These are phyloP conservation scores for Diprion similis DNA, from an alignment of 1,140 invertebrate species.

Conservation along the genomic window DNA sequence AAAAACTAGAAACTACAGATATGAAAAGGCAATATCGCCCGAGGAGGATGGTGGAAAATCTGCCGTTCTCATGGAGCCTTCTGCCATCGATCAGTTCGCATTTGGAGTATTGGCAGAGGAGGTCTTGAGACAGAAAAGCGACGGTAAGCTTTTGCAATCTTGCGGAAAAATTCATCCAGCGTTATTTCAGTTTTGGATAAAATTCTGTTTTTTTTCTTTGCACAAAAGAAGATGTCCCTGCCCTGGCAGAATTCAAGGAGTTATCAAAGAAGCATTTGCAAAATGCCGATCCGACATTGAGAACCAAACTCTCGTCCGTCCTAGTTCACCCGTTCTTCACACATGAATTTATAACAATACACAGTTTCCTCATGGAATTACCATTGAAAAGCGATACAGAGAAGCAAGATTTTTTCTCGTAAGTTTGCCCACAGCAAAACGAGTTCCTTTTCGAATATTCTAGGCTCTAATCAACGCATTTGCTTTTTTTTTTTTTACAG, in stretches of 20 bases:
- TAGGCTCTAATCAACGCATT: conserved; percentile 2
- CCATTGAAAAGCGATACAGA: conserved; percentile 79
- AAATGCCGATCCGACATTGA: conserved; percentile 63
- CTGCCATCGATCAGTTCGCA: conserved; percentile 78
- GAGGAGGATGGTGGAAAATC: conserved; percentile 69
- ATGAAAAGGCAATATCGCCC: conserved; percentile 73
- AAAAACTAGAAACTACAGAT: conserved; percentile 72
- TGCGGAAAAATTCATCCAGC: neutral
- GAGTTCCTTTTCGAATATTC: neutral
- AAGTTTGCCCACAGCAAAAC: conserved; percentile 33
- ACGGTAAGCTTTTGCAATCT: conserved; percentile 55
- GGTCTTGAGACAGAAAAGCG: conserved; percentile 69
- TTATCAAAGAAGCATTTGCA: conserved; percentile 72
- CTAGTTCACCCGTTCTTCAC: conserved; percentile 79
- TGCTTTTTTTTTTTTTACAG: conserved; percentile 44
- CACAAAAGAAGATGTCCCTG: conserved; percentile 70
- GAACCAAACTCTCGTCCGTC: conserved; percentile 69
- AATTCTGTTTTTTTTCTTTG: conserved; percentile 36
- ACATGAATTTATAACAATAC: conserved; percentile 82
- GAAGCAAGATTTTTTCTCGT: conserved; percentile 79
- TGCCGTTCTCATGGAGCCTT: conserved; percentile 49
- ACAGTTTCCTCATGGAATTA: conserved; percentile 81
- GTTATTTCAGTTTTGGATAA: conserved; percentile 18
- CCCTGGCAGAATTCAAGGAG: conserved; percentile 71
- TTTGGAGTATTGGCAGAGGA: conserved; percentile 82